Base-by-base conservation (phyloP, 2,888 invertebrate genomes). In the Deladenus siricidicola region DNA sequence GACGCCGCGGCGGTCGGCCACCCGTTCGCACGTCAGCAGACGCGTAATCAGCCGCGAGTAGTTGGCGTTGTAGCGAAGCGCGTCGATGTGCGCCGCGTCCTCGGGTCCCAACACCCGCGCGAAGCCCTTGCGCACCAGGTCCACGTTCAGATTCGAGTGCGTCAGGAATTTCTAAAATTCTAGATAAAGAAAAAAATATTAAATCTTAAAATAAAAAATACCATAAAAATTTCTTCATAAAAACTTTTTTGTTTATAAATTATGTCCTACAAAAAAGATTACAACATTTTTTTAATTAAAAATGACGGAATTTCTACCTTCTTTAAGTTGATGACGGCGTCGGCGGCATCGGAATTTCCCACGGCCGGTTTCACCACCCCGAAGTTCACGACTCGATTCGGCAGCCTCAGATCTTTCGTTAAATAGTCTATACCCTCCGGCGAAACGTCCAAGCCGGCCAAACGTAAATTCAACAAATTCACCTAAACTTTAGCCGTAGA, bases 1-100 rank as follows among this genome's bases (percentile, higher is more conserved):
- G 28, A 79, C 70, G 21, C 78, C 79, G n/a, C 78, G 67, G 17
- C 72, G 67, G 50, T 78, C 76, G 4, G 78, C 78, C 42, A 78
- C 66, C 60, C 77, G 74, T 64, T 78, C 78, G 56, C 71, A 70
- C 65, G 76, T 74, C 30, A 78, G 62, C 39, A 78, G 70, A 19
- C 71, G 58, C 26, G 71, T 71, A 45, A 79, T 62, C 26, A 78
- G 71, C 42, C 77, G 66, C 0, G 78, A 76, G 67, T 78, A 78
- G 28, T 73, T 71, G 14, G 78, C 68, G 24, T 71, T 66, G 3
- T 66, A 56, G 51, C 77, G 75, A n/a, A 78, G 64, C 19, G 73
- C 69, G 58, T 72, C 69, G 52, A 74, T 57, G 66, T 78, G 78
- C 34, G 62, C 58, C 4, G 66, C 47, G 44, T 76, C 67, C 34